These are phyloP conservation scores for Pelobates fuscus DNA, from an alignment of 2,113 vertebrate genomes.

Conservation along the genomic window DNA sequence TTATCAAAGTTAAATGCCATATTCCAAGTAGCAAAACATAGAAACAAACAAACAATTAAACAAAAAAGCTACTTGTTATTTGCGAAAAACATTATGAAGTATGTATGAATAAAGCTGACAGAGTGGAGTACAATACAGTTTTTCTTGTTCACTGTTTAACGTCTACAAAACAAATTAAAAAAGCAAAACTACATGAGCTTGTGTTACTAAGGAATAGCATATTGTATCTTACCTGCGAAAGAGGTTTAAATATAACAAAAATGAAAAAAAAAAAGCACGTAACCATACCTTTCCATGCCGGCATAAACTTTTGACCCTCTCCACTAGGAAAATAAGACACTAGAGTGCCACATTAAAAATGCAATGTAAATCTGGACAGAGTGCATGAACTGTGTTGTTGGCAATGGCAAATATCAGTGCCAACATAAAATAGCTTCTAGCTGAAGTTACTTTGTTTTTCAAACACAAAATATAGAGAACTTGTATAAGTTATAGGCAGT, in stretches of 20 bases:
- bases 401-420: not conserved
- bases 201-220: not conserved
- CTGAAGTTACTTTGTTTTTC: slow-evolving; percentile 18
- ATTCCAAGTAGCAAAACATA: too few relatives aligned
- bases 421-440: slow-evolving; percentile 23
- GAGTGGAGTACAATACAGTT: too few relatives aligned
- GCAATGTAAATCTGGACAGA: slow-evolving; percentile 46
- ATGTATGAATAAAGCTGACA: too few relatives aligned
- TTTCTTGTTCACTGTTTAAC: too few relatives aligned
- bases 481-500: too few relatives aligned
- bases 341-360: slow-evolving; percentile 45
- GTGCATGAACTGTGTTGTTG: slow-evolving; percentile 30
- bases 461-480: not conserved
- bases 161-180: too few relatives aligned
- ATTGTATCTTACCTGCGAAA: slow-evolving; percentile 13
- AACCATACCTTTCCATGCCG: slow-evolving; percentile 8
- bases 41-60: too few relatives aligned
- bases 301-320: slow-evolving; percentile 48
- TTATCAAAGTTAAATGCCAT: too few relatives aligned
- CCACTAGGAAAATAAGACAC: slow-evolving; percentile 41
- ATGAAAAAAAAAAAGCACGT: not conserved
- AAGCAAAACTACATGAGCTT: not conserved
- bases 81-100: too few relatives aligned
- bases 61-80: too few relatives aligned
- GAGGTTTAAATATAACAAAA: not conserved